These are phyloP conservation scores for Hirtodrosophila trivittata DNA, from an alignment of 2,888 invertebrate genomes.

Conservation along the genomic window DNA sequence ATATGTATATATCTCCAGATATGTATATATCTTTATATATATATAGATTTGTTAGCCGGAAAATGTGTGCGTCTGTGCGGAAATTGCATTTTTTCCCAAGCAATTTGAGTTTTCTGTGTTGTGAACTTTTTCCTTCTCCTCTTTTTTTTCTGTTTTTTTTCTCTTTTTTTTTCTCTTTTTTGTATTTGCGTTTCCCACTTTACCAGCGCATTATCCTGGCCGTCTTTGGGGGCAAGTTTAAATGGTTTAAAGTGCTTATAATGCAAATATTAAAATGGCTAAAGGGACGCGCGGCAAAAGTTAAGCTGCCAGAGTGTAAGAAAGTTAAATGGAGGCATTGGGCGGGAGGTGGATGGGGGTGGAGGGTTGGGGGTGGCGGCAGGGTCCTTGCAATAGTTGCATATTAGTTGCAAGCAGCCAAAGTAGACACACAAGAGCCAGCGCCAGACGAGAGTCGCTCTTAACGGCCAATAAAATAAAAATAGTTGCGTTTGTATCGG, in stretches of 20 bases:
- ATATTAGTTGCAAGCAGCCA: constrained; percentile 58
- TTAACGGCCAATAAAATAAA: constrained; percentile 52
- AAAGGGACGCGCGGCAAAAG: constrained; percentile 59
- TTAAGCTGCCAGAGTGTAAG: constrained; percentile 63
- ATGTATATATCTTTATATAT: constrained; percentile 39
- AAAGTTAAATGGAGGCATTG: constrained; percentile 43
- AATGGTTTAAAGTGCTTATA: constrained; percentile 76
- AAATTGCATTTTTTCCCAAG: constrained; percentile 73
- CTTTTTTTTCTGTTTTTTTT: constrained; percentile 29
- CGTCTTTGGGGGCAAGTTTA: constrained; percentile 64
- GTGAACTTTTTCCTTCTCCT: constrained; percentile 19
- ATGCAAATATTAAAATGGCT: constrained; percentile 70
- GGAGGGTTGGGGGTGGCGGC: not conserved
- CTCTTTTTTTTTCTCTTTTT: constrained; percentile 13
- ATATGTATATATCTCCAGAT: constrained; percentile 29
- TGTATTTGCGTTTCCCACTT: constrained; percentile 41
- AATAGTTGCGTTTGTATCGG: constrained; percentile 31
- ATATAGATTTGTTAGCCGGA: constrained; percentile 70
- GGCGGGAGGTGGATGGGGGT: not conserved
- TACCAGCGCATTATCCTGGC: constrained; percentile 55
- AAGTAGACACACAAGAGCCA: constrained; percentile 14
- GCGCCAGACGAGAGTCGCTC: constrained; percentile 7
- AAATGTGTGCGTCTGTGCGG: constrained; percentile 82
- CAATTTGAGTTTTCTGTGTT: constrained; percentile 40
- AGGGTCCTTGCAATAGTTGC: constrained; percentile 43